Evolutionary conservation across 2,888 invertebrate species (phyloP).

Genomic region (Mylabris sibirica): DNA sequence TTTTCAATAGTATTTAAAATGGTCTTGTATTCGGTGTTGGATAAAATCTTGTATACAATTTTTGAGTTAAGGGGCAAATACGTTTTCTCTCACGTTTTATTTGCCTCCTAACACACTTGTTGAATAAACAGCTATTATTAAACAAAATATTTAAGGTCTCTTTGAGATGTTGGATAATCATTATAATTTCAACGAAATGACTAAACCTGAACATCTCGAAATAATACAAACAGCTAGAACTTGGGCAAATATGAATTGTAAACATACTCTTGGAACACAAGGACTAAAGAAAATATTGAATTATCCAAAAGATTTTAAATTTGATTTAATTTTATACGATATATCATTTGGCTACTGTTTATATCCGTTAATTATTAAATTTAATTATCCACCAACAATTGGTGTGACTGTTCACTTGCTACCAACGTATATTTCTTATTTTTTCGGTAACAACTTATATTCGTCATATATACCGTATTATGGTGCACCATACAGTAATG

Average conservation of each 20-base stretch:
- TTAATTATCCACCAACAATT: conserved; percentile 39
- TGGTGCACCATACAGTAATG: conserved; percentile 32
- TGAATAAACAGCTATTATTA: no score
- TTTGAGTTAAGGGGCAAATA: no score
- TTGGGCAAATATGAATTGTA: background rate
- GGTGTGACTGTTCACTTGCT: conserved; percentile 32
- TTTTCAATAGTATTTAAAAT: no score
- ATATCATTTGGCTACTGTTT: conserved; percentile 43
- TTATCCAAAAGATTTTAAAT: conserved; percentile 48
- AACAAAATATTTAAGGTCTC: background rate
- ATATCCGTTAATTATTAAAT: conserved; percentile 48
- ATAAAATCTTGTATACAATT: no score
- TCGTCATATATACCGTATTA: conserved; percentile 43
- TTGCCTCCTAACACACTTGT: no score
- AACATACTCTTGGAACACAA: conserved; percentile 32
- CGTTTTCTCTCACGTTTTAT: no score
- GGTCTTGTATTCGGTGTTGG: no score
- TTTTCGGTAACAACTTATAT: background rate
- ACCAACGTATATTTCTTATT: conserved; percentile 32
- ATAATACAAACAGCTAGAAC: background rate
- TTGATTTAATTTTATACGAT: conserved; percentile 51
- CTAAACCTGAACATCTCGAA: background rate
- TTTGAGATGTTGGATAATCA: background rate
- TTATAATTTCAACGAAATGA: background rate
- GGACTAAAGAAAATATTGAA: conserved; percentile 45